Conservation (phyloP, 1,140 invertebrate genomes). For the Artemia franciscana region DNA sequence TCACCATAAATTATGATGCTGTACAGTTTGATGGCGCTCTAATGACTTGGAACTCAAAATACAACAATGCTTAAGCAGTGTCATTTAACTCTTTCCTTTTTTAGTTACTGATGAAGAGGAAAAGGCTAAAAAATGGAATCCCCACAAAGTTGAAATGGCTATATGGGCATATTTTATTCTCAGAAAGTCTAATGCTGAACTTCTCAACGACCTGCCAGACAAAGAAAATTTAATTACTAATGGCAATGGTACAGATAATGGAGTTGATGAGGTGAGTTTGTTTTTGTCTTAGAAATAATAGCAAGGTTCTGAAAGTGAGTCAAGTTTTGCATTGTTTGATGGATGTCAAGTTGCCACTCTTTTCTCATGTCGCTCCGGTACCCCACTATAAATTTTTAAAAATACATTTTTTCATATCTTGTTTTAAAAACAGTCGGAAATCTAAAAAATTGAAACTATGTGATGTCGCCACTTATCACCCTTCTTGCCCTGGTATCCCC, state of each 20-base stretch:
- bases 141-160: slow-evolving; percentile 66
- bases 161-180: slow-evolving; percentile 73
- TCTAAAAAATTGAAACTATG: too few species aligned
- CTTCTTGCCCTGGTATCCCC: too few species aligned
- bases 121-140: slow-evolving; percentile 35
- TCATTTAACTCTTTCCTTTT: slow-evolving; percentile 22
- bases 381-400: too few species aligned
- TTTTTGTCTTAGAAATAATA: too few species aligned
- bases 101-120: slow-evolving; percentile 14
- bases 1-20: background rate
- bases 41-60: background rate
- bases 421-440: too few species aligned
- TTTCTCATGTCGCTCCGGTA: too few species aligned
- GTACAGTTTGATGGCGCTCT: slow-evolving; percentile 2
- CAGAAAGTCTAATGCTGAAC: slow-evolving; percentile 51
- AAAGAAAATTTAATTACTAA: slow-evolving; percentile 10
- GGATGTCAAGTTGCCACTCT: too few species aligned
- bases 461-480: too few species aligned
- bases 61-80: background rate
- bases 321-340: too few species aligned
- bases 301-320: too few species aligned
- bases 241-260: slow-evolving; percentile 1
- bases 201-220: slow-evolving; percentile 46
- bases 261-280: background rate
- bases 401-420: too few species aligned